Evolutionary conservation across 2,113 vertebrate genomes (phyloP).

Genomic region (Clarias magur): DNA sequence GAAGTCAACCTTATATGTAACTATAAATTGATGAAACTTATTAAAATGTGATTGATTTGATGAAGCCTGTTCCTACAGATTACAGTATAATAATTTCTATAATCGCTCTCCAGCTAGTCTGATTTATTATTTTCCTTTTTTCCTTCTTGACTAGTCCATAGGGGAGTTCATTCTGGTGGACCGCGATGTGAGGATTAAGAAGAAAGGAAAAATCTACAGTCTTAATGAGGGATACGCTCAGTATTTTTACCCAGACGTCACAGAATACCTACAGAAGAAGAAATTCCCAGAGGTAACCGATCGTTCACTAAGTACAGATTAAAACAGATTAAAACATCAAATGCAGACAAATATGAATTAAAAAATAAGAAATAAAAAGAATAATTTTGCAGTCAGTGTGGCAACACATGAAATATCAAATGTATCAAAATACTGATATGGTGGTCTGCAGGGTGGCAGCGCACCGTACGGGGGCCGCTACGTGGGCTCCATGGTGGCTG

Average conservation of each 20-base stretch:
- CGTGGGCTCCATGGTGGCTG: constrained; percentile 95
- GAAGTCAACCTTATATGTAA: not conserved
- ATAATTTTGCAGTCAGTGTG: too few relatives aligned
- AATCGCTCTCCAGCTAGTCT: too few relatives aligned
- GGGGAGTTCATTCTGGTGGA: constrained; percentile 96
- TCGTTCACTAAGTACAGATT: not conserved
- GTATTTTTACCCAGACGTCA: constrained; percentile 86
- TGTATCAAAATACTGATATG: too few relatives aligned
- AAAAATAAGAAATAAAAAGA: too few relatives aligned
- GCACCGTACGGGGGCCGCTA: constrained; percentile 87
- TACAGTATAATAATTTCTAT: not conserved
- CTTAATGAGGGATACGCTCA: constrained; percentile 94
- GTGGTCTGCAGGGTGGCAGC: constrained; percentile 77
- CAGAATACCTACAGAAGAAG: constrained; percentile 90
- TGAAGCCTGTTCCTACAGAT: not conserved
- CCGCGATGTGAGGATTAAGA: constrained; percentile 90
- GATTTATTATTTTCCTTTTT: not conserved
- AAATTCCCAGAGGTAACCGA: constrained; percentile 86
- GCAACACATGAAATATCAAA: too few relatives aligned
- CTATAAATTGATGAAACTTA: not conserved
- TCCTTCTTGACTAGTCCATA: constrained; percentile 76
- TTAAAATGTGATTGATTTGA: not conserved
- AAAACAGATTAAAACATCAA: not conserved
- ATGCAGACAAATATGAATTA: too few relatives aligned
- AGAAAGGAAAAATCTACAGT: constrained; percentile 95